A percentile compares a stretch with the other conserved stretches of the same genome.
These are phyloP conservation scores for Drosophila novamexicana DNA, from an alignment of 1,140 invertebrate genomes.

Conservation along the genomic window DNA sequence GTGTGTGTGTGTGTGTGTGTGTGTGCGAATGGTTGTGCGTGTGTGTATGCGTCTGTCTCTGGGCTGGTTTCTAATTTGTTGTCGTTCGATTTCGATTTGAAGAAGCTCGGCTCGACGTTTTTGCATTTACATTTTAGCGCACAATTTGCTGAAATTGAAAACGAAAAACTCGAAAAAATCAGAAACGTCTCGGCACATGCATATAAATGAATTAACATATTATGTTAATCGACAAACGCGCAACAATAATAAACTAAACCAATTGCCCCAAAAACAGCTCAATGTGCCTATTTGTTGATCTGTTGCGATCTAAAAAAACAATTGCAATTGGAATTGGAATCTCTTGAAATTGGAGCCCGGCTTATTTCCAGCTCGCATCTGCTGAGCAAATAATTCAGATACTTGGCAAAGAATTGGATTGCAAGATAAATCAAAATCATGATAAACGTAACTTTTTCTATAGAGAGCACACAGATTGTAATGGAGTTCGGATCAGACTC, in stretches of 20 bases:
- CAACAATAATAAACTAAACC: slow-evolving; percentile 20
- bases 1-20: neutral
- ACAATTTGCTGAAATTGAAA: slow-evolving; percentile 49
- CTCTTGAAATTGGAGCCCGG: too few relatives aligned
- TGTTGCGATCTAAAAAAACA: too few relatives aligned
- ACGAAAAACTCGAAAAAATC: slow-evolving; percentile 20
- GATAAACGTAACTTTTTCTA: too few relatives aligned
- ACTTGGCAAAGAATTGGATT: too few relatives aligned
- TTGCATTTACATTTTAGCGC: slow-evolving; percentile 65
- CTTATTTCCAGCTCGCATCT: too few relatives aligned
- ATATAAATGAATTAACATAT: slow-evolving; percentile 47
- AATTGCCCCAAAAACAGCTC: slow-evolving; percentile 32
- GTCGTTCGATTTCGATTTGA: slow-evolving; percentile 31
- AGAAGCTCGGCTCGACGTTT: slow-evolving; percentile 28
- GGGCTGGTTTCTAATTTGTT: slow-evolving; percentile 50
- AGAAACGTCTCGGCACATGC: slow-evolving; percentile 25
- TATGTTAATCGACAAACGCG: slow-evolving; percentile 44
- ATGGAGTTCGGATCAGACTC: too few relatives aligned
- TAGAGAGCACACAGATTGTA: too few relatives aligned
- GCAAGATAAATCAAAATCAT: too few relatives aligned
- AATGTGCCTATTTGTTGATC: slow-evolving; percentile 20
- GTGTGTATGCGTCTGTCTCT: neutral
- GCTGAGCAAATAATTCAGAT: too few relatives aligned
- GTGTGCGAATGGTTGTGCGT: neutral
- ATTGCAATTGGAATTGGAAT: too few relatives aligned